Conservation (phyloP, 2,113 vertebrate genomes). For the Pomatostomus ruficeps region DNA sequence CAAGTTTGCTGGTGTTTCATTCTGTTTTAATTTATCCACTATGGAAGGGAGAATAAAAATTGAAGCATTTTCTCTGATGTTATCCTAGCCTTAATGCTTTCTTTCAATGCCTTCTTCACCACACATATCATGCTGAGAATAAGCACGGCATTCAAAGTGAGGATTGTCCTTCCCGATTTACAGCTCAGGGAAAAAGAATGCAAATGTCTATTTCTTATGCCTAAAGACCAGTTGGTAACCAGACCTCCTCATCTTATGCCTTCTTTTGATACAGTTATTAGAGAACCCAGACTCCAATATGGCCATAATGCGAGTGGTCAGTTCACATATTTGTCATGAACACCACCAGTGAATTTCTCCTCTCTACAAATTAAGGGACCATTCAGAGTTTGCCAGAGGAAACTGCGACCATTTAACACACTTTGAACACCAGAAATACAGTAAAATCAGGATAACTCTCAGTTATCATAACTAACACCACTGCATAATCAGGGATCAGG, state of each 20-base stretch:
- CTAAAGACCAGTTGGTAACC: neutral
- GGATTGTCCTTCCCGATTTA: neutral
- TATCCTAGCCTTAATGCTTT: neutral
- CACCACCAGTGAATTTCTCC: neutral
- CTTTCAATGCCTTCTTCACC: conserved; percentile 2
- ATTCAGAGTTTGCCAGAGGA: neutral
- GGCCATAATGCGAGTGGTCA: neutral
- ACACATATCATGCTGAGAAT: neutral
- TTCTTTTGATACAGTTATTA: neutral
- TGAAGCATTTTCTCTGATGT: conserved; percentile 1
- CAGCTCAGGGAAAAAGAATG: neutral
- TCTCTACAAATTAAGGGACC: neutral
- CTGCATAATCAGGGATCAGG: neutral
- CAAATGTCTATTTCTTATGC: neutral
- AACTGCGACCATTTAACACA: neutral
- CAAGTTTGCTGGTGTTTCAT: neutral
- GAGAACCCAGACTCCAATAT: neutral
- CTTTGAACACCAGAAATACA: neutral
- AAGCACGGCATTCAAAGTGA: conserved; percentile 11
- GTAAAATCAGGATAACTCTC: neutral
- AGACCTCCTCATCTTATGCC: neutral
- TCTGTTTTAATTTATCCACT: conserved; percentile 18
- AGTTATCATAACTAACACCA: neutral
- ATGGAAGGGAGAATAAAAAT: neutral
- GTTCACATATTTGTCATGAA: neutral